Evolutionary conservation across 2,888 invertebrate genomes (phyloP), one percentile per base, ranked within the genome.

Genomic region (Drosophila paracracens): DNA sequence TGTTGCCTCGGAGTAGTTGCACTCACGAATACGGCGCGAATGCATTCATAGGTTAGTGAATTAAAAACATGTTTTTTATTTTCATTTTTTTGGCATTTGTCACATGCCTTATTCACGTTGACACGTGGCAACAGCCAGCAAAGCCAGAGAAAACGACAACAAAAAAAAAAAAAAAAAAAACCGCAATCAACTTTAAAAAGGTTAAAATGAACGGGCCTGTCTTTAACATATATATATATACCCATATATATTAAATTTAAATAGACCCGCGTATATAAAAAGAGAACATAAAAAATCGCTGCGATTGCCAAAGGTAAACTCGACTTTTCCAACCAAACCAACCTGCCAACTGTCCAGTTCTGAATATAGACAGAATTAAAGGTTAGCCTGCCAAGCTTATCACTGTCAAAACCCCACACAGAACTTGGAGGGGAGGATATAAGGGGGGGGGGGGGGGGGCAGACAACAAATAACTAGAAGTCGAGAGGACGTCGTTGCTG

Each of bases 11-110:
- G 29, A 57, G 25, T 48, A 52, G 40, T 16, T 43, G 2, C 16
- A 16, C 43, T 40, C 48, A 35, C 51, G 62, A 40, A 62, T 31
- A 27, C 18, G 4, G 31, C 53, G 36, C 64, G 36, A 61, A 68
- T 52, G 63, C 62, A 72, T 69, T 69, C 61, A 74, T 70, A 73
- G 83, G 73, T 86, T 83, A 86, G 79, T 69, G 73, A 70, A 76
- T 81, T 74, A 71, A 83, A 83, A 71, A 65, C 2, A 27, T n/a
- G 2, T 35, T 11, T 33, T 8, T 35, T 57, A 60, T 64, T 75
- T 66, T 75, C 75, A 13, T 16, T 68, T 75, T 75, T 69, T 54
- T 51, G 16, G 57, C 62, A 61, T 73, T 83, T 81, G 70, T 79
- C 80, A 73, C 58, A 64, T 75, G 57, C 16, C 68, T 75, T 82